Evolutionary conservation across 2,797 vertebrate genomes (phyloP).

Genomic region (Hapalemur alaotrensis): DNA sequence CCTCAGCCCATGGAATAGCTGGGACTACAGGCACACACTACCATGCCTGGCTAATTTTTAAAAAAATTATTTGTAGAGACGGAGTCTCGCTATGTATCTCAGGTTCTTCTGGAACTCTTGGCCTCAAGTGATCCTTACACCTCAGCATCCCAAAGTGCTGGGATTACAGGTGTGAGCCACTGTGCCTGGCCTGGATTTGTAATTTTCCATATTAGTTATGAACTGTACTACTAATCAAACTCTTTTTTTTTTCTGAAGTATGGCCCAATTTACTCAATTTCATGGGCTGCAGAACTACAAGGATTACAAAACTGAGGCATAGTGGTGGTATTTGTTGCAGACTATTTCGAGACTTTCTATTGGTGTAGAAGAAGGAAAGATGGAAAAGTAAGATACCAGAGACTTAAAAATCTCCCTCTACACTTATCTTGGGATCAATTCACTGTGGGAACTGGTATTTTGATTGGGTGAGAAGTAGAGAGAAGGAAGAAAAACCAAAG

Average conservation of each 20-base stretch:
- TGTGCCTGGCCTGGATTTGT: neutral
- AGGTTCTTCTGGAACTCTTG: no score
- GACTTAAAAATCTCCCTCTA: neutral
- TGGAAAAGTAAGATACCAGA: neutral
- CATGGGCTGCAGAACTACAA: neutral
- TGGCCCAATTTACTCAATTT: neutral
- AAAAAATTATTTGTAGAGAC: no score
- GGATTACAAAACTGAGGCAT: neutral
- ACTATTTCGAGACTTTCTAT: no score
- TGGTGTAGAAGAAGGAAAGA: neutral
- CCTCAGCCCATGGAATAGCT: no score
- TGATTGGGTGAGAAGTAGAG: neutral
- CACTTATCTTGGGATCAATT: neutral
- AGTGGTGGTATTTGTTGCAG: neutral
- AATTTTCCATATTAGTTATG: neutral
- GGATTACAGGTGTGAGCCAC: no score
- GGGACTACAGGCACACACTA: no score
- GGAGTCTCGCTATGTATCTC: no score
- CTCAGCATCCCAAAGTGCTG: no score
- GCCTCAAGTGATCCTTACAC: no score
- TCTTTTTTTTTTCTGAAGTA: neutral
- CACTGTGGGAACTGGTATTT: neutral
- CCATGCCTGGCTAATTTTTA: no score
- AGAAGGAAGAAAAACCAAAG: neutral
- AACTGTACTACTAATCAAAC: neutral